Percentiles rank a stretch among this genome's conserved stretches.
These are phyloP conservation scores for Salvelinus namaycush DNA, from an alignment of 2,113 vertebrate genomes.

Conservation along the genomic window DNA sequence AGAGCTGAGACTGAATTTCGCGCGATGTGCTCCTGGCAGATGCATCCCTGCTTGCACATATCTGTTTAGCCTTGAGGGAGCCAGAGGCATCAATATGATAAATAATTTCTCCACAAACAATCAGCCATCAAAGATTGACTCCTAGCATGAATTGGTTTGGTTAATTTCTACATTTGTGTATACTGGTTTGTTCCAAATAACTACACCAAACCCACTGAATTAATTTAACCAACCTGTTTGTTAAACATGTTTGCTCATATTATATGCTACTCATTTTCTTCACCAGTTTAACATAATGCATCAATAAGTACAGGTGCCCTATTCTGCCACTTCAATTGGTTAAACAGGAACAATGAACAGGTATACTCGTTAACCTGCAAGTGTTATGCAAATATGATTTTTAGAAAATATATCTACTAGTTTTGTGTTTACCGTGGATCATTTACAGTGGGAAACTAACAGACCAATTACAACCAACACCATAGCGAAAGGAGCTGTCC, in stretches of 20 bases:
- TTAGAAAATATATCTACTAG: neutral
- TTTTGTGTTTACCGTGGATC: neutral
- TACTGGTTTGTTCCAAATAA: neutral
- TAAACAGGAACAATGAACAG: no score
- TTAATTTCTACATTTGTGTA: neutral
- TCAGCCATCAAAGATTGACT: neutral
- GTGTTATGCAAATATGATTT: no score
- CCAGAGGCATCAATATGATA: neutral
- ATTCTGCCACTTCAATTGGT: no score
- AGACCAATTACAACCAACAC: no score
- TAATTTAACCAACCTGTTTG: neutral
- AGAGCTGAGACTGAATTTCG: slow-evolving; percentile 9
- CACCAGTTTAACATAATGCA: no score
- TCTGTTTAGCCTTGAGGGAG: neutral
- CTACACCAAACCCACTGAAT: neutral
- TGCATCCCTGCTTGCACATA: slow-evolving; percentile 3
- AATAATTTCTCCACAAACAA: neutral
- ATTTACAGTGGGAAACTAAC: no score
- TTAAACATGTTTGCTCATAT: neutral
- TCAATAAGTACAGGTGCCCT: no score
- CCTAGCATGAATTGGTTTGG: no score
- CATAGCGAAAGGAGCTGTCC: neutral
- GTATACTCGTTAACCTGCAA: no score
- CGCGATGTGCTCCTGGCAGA: neutral
- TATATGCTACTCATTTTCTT: no score